phyloP scores from a whole-genome alignment of 2,113 vertebrate genomes.

The Boulengeromyrus knoepffleri region DNA sequence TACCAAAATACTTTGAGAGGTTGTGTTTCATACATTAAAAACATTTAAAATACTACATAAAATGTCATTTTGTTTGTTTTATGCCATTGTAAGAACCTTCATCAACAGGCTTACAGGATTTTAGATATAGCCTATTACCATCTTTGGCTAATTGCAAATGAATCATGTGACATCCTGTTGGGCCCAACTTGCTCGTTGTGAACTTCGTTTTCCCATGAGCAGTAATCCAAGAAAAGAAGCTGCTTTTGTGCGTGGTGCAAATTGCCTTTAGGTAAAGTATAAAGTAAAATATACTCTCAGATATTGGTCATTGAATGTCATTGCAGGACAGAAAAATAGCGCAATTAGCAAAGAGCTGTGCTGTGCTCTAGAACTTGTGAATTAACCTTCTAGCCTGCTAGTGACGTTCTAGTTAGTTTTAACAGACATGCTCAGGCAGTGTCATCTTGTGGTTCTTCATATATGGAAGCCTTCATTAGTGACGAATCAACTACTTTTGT shows the following conservation, averaged over 20 bases:
- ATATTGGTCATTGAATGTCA: not conserved
- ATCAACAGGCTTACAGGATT: not conserved
- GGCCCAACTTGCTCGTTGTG: not conserved
- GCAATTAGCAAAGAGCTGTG: not conserved
- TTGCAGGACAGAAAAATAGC: not conserved
- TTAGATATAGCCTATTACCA: not conserved
- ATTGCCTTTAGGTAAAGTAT: not conserved
- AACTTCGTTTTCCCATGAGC: not conserved
- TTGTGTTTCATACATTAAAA: not conserved
- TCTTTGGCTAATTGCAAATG: not conserved
- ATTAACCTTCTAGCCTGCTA: not conserved
- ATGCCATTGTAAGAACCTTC: not conserved
- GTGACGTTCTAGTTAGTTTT: not conserved
- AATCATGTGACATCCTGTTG: not conserved
- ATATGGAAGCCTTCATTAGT: not conserved
- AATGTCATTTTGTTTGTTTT: not conserved
- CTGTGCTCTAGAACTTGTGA: not conserved
- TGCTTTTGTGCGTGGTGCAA: not conserved
- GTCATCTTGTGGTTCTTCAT: not conserved
- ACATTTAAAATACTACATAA: not conserved
- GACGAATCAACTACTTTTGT: not conserved
- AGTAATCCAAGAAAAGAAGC: not conserved
- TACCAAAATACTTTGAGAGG: not conserved
- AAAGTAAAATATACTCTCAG: not conserved
- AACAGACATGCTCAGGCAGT: not conserved